Evolutionary conservation across 2,113 vertebrate species (phyloP), one percentile per base, ranked within the genome.

Genomic region (Hirundichthys speculiger): DNA sequence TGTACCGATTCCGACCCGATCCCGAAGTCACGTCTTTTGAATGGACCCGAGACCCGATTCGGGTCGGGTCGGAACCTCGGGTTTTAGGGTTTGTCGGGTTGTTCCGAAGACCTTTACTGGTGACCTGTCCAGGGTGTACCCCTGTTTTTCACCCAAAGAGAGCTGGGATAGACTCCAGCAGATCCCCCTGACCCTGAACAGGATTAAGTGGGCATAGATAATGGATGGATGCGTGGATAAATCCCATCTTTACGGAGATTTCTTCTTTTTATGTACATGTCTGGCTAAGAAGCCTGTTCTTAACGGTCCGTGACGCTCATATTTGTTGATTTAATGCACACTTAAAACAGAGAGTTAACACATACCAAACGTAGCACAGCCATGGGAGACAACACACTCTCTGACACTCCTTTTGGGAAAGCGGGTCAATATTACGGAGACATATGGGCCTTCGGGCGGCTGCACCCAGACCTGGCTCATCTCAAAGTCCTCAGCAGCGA

Each of bases 341-440:
- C 69, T 65, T 75, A 55, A 76, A 75, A 70, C 1, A 1, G 59
- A 55, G 39, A 40, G 59, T 74, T 85, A 78, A 61, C 63, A 68
- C 74, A 16, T 70, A 60, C 34, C 55, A 3, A 27, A 51, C 46
- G 22, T 21, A 13, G 57, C 46, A 15, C 50, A 13, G 27, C 55
- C 55, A 20, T 5, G n/a, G 51, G 69, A 70, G 67, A 65, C 48
- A 57, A 60, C 52, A 72, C 49, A 50, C 1, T 46, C 1, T 46
- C 57, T 50, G 77, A 75, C 75, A 24, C 79, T 19, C 21, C 57
- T 69, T 47, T 54, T 45, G 46, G 25, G 24, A 13, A 43, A 57
- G 43, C 51, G 2, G 68, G 52, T 76, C 56, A 27, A 53, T 79
- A 87, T 87, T 85, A 89, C 82, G 58, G 88, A 90, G 90, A 89